phyloP scores from a whole-genome alignment of 2,113 vertebrate species.

The Tauraco erythrolophus region DNA sequence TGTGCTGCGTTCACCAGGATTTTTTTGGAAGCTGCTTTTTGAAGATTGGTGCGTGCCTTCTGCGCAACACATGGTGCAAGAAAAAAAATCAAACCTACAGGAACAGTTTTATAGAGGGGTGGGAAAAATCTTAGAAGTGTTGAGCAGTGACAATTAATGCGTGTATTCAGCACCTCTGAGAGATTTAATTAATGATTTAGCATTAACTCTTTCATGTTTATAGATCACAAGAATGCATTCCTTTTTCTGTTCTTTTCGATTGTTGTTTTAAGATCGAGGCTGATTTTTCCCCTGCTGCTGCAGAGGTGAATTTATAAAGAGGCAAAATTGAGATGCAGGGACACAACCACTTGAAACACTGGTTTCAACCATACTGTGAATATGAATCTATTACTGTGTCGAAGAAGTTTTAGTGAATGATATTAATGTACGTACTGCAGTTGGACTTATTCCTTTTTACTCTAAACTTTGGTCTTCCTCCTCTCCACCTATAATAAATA shows the following conservation, averaged over 20 bases:
- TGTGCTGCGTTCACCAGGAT: background rate
- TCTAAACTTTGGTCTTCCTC: background rate
- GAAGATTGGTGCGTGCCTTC: constrained; percentile 18
- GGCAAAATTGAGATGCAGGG: background rate
- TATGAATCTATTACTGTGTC: background rate
- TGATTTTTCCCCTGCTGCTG: background rate
- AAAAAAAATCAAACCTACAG: background rate
- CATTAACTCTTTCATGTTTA: background rate
- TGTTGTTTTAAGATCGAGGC: background rate
- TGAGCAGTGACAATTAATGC: constrained; percentile 14
- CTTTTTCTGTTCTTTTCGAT: background rate
- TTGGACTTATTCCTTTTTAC: background rate
- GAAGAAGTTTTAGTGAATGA: background rate
- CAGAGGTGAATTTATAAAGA: background rate
- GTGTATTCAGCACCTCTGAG: background rate
- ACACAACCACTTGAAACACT: background rate
- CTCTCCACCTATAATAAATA: background rate
- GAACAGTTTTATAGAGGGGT: background rate
- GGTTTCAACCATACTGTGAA: background rate
- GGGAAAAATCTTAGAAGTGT: background rate
- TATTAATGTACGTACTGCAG: background rate
- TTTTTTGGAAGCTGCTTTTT: constrained; percentile 41
- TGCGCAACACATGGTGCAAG: constrained; percentile 33
- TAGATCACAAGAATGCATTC: rapidly evolving
- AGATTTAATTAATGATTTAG: background rate